These are phyloP conservation scores for Steinernema hermaphroditum DNA, from an alignment of 2,888 invertebrate species.

Conservation along the genomic window DNA sequence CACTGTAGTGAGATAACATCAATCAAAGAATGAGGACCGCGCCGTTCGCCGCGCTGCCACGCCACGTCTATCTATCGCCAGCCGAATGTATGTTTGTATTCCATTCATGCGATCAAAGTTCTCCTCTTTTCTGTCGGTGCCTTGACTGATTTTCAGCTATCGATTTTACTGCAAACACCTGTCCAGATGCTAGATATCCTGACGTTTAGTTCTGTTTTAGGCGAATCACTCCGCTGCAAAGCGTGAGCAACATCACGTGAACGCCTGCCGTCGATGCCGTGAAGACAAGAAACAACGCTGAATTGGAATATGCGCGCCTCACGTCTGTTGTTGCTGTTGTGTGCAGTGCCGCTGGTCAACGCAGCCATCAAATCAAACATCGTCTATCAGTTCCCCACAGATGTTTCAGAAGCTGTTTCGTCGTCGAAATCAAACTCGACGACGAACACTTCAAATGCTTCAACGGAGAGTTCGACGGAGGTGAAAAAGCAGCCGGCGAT, in stretches of 20 bases:
- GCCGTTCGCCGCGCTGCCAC: not conserved
- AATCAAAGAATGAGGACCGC: slow-evolving; percentile 1
- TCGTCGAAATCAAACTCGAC: not conserved
- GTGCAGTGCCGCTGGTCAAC: not conserved
- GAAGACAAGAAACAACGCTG: not conserved
- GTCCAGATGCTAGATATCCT: no score
- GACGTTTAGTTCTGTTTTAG: no score
- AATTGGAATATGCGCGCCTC: not conserved
- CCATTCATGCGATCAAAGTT: not conserved
- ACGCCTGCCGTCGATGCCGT: not conserved
- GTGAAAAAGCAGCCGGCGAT: not conserved
- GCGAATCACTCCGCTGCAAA: not conserved
- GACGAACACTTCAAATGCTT: not conserved
- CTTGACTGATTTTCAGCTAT: no score
- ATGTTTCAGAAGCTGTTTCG: not conserved
- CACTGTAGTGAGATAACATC: no score
- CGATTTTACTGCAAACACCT: no score
- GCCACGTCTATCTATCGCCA: slow-evolving; percentile 1
- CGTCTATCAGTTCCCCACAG: slow-evolving; percentile 1
- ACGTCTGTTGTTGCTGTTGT: not conserved
- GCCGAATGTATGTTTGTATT: slow-evolving; percentile 4
- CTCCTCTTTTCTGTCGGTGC: not conserved
- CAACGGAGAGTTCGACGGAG: not conserved
- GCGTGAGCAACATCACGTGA: not conserved
- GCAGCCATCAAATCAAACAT: not conserved